Conservation (phyloP, 2,113 vertebrate genomes). For the Syngnathoides biaculeatus region DNA sequence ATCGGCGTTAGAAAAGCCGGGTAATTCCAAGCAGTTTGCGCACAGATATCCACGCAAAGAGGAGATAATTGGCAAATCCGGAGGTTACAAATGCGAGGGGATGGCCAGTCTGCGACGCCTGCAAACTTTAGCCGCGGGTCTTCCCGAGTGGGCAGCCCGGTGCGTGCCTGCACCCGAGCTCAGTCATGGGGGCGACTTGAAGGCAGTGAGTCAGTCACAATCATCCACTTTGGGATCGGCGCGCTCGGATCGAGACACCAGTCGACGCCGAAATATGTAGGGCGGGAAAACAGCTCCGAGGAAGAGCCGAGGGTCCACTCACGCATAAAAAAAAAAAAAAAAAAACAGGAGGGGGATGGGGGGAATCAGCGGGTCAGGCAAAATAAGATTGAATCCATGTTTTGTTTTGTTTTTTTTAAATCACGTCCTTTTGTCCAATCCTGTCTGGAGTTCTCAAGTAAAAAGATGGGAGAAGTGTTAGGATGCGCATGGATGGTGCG, state of each 20-base stretch:
- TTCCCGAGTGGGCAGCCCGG: slow-evolving; percentile 70
- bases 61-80: slow-evolving; percentile 55
- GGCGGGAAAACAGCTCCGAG: slow-evolving; percentile 34
- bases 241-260: slow-evolving; percentile 21
- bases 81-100: neutral
- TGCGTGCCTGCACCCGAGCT: slow-evolving; percentile 65
- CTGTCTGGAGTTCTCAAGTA: slow-evolving; percentile 45
- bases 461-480: slow-evolving; percentile 34
- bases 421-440: slow-evolving; percentile 46
- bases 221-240: slow-evolving; percentile 65
- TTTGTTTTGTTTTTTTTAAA: slow-evolving; percentile 21
- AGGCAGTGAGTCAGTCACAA: slow-evolving; percentile 55
- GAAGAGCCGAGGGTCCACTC: slow-evolving; percentile 39
- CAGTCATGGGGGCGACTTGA: slow-evolving; percentile 68
- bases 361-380: slow-evolving; percentile 32
- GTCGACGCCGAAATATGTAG: slow-evolving; percentile 43
- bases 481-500: slow-evolving; percentile 50
- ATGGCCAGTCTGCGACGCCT: slow-evolving; percentile 46
- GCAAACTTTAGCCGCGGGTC: slow-evolving; percentile 76
- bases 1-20: slow-evolving; percentile 41
- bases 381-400: slow-evolving; percentile 56
- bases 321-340: neutral
- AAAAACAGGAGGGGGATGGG: too few relatives aligned
- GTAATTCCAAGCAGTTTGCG: slow-evolving; percentile 62
- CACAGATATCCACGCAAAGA: slow-evolving; percentile 32